These are phyloP conservation scores for Melanotaenia boesemani DNA, from an alignment of 2,797 vertebrate genomes.

Conservation along the genomic window DNA sequence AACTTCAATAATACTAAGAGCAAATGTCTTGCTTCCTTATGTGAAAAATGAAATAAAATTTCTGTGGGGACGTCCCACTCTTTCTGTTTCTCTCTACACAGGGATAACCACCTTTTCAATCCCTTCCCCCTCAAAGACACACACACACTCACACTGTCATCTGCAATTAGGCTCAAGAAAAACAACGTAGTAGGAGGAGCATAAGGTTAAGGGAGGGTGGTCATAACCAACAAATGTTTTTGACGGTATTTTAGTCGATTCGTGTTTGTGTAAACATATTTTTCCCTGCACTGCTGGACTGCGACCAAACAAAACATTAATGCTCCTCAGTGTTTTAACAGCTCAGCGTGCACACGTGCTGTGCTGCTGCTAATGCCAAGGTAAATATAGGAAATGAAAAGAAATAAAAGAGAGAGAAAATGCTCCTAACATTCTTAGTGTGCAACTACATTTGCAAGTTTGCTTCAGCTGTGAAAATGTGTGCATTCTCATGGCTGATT, in stretches of 20 bases:
- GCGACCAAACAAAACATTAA: conserved; percentile 20
- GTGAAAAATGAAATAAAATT: conserved; percentile 50
- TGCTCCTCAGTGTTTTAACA: conserved; percentile 22
- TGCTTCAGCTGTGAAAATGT: conserved; percentile 26
- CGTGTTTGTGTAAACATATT: conserved; percentile 28
- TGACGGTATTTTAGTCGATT: conserved; percentile 22
- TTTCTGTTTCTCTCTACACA: conserved; percentile 52
- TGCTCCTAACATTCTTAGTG: conserved; percentile 15
- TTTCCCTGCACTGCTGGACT: conserved; percentile 5
- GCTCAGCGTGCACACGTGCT: conserved; percentile 31
- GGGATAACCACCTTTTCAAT: conserved; percentile 68
- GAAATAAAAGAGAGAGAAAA: conserved; percentile 24
- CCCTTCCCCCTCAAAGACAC: conserved; percentile 70
- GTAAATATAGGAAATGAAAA: conserved; percentile 27
- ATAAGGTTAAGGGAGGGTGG: conserved; percentile 62
- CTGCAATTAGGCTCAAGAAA: conserved; percentile 78
- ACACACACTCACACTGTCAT: conserved; percentile 74
- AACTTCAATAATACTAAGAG: conserved; percentile 20
- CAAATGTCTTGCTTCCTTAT: conserved; percentile 36
- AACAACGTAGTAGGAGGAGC: conserved; percentile 73
- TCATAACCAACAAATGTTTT: conserved; percentile 59
- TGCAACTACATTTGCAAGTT: conserved; percentile 9
- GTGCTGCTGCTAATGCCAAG: conserved; percentile 20
- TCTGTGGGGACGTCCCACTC: conserved; percentile 40
- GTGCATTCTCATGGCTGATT: conserved; percentile 44